These are phyloP conservation scores for Anthopleura xanthogrammica DNA, from an alignment of 92 coral and sea anemone genomes.

Conservation along the genomic window DNA sequence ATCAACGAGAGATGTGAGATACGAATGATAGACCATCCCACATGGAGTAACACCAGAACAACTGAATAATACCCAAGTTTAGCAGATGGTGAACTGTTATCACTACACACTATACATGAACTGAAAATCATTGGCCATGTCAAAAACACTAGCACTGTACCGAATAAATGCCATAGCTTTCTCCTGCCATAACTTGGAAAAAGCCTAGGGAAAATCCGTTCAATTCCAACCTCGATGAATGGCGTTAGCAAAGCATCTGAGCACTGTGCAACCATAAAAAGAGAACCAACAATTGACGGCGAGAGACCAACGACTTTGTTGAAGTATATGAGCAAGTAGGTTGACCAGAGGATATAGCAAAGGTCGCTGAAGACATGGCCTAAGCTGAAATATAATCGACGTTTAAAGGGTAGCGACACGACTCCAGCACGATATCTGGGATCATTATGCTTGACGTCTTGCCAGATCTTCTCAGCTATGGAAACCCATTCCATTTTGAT, in stretches of 20 bases:
- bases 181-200: conserved; percentile 59
- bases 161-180: conserved; percentile 69
- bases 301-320: conserved; percentile 79
- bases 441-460: conserved; percentile 23
- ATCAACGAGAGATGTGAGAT: conserved; percentile 68
- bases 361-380: conserved; percentile 81
- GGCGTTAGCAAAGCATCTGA: conserved; percentile 76
- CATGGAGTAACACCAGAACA: conserved; percentile 54
- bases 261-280: conserved; percentile 67
- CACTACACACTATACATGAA: conserved; percentile 58
- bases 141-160: conserved; percentile 57
- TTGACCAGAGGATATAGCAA: conserved; percentile 74
- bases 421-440: conserved; percentile 14
- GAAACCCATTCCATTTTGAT: conserved; percentile 41
- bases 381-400: conserved; percentile 56
- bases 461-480: conserved; percentile 45
- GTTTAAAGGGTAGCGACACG: conserved; percentile 37
- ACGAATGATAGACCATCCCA: conserved; percentile 73
- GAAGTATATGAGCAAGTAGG: conserved; percentile 68
- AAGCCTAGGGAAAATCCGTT: conserved; percentile 39
- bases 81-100: conserved; percentile 48
- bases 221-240: conserved; percentile 68
- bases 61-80: conserved; percentile 55
- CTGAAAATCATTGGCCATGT: conserved; percentile 79
- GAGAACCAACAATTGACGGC: conserved; percentile 55